Evolutionary conservation across 2,888 invertebrate species (phyloP), one percentile per base, ranked within the genome.

Genomic region (Erebia epiphron): DNA sequence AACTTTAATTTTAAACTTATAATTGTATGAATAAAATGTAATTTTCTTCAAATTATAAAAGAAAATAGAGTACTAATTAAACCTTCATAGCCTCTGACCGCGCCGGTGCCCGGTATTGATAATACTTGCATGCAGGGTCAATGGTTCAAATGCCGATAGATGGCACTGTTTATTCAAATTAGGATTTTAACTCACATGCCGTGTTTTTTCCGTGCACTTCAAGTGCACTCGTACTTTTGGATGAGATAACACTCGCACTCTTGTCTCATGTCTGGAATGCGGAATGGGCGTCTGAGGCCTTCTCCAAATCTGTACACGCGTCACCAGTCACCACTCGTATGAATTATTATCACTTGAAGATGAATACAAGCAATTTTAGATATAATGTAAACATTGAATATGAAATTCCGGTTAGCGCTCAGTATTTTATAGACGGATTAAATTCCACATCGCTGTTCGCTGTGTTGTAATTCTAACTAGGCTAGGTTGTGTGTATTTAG

Each of bases 351-450:
- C 46, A 49, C 62, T 62, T 21, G 41, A 43, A 16, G 18, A 46
- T 62, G 21, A 62, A 14, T 62, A 1, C 14, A 21, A 49, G 49
- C 62, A 62, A 62, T 62, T 49, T 60, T 21, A 2, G 49, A 21
- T 21, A n/a, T 26, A 49, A 49, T 62, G 62, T 62, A 62, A 62
- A 62, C 26, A 62, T 62, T 62, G 46, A 62, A 62, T 13, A 18
- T 11, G 16, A 54, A 18, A 18, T 54, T 46, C 49, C 18, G 43
- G 61, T 46, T 46, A 21, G 35, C 35, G 11, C 10, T 14, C 35
- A 7, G 26, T n/a, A 58, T n/a, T 35, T 14, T n/a, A 58, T 35
- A n/a, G 57, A 58, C 57, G 9, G 11, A 35, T 9, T 58, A 35
- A 1, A 58, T 1, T 54, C 18, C 1, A 11, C 10, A 10, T 18